Evolutionary conservation across 2,888 invertebrate species (phyloP), one percentile per base, ranked within the genome.

Genomic region (Drymonia ruficornis): DNA sequence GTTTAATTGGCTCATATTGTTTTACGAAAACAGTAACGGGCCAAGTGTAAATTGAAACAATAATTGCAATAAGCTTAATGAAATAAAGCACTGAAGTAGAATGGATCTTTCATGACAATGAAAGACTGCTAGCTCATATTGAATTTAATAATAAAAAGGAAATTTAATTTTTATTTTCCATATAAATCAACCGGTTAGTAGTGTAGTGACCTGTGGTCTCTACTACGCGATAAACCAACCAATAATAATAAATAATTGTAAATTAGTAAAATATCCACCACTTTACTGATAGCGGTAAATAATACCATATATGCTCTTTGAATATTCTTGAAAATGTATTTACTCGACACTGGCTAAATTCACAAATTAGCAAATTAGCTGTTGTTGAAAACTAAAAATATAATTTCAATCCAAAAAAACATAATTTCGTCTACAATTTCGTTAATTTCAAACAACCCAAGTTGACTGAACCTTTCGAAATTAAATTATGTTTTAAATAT

Each of bases 1-100:
- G 61, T 77, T 78, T 75, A 74, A 78, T 76, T 78, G 75, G 65
- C 67, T 71, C 70, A 69, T 65, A 69, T 68, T 66, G 63, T 64
- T 58, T 54, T 49, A 57, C 58, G 57, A 56, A 65, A 64, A 62
- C 65, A 67, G 54, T 63, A 70, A 70, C 67, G 65, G 68, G 68
- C 60, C 57, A 56, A 65, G 61, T 63, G 69, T 69, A 66, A 76
- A 78, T 70, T 70, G 69, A 65, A 72, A 70, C 63, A 65, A 68
- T 65, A 29, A 64, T 61, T 58, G n/a, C n/a, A 36, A n/a, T 36
- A 0, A 13, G n/a, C n/a, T 36, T n/a, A 1, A 31, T 11, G 9
- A 31, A 31, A 3, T 11, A 9, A 54, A n/a, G 15, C 15, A 38
- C 11, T 16, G 8, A 16, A 40, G 2, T 9, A 31, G 15, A 46